A percentile compares a stretch with the other conserved stretches of the same genome.
Evolutionary conservation across 2,113 vertebrate species (phyloP).

Genomic region (Ammodramus savannarum): DNA sequence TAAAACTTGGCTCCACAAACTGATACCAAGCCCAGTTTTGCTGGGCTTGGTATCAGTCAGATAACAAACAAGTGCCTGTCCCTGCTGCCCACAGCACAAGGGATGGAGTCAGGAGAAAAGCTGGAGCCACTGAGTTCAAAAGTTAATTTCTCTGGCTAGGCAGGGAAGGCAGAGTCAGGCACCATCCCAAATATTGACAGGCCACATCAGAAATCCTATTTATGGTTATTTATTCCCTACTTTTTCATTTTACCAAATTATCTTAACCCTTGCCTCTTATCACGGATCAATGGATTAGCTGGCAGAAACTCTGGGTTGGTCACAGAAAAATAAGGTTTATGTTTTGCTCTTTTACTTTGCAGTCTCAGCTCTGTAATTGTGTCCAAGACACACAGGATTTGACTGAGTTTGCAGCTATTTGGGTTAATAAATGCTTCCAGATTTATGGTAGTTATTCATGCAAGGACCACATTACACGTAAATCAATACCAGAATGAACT

Average conservation of each 20-base stretch:
- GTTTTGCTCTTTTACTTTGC: not conserved
- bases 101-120: not conserved
- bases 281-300: not conserved
- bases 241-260: conserved; percentile 1
- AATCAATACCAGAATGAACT: conserved; percentile 65
- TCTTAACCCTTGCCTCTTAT: conserved; percentile 3
- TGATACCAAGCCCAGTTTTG: not conserved
- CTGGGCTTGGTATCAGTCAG: not conserved
- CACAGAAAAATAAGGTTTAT: not conserved
- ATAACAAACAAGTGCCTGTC: not conserved
- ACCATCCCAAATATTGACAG: not conserved
- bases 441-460: conserved; percentile 47
- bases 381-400: conserved; percentile 4
- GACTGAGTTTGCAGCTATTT: conserved; percentile 20
- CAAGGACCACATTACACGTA: conserved; percentile 23
- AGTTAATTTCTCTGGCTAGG: not conserved
- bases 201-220: not conserved
- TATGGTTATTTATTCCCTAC: not conserved
- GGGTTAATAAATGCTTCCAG: conserved; percentile 16
- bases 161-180: not conserved
- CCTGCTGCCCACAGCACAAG: not conserved
- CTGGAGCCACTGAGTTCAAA: not conserved
- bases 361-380: not conserved
- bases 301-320: not conserved
- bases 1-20: not conserved